Percentiles rank a stretch among this genome's conserved stretches.
Evolutionary conservation across 2,113 vertebrate genomes (phyloP).

Genomic region (Corythornis cristatus): DNA sequence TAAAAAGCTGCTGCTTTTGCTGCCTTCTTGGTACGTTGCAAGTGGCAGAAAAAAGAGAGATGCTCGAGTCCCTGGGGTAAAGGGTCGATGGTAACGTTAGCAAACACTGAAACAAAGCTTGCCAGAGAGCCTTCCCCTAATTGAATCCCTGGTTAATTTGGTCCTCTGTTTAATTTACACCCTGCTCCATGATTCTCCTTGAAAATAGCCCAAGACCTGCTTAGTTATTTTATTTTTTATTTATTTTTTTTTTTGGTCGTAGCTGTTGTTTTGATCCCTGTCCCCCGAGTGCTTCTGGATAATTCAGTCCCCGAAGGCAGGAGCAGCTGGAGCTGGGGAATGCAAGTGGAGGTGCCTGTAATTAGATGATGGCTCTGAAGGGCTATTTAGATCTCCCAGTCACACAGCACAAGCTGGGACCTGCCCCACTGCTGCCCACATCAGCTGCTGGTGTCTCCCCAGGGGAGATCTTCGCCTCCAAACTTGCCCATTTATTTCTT

Average conservation of each 20-base stretch:
- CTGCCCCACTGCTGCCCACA: rapidly evolving
- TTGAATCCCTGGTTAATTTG: constrained; percentile 68
- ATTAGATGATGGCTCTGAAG: neutral
- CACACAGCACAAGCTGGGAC: neutral
- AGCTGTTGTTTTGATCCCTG: neutral
- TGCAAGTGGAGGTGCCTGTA: neutral
- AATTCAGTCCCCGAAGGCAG: constrained; percentile 18
- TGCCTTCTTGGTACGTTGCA: neutral
- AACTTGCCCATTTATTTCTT: neutral
- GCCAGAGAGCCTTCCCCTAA: constrained; percentile 31
- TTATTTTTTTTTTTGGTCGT: neutral
- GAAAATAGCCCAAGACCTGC: constrained; percentile 15
- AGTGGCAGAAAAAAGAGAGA: neutral
- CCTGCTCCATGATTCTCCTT: neutral
- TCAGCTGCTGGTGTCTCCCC: neutral
- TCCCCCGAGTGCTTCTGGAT: neutral
- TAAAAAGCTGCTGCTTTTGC: constrained; percentile 18
- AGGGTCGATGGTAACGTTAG: neutral
- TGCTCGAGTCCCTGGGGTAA: neutral
- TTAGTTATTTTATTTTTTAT: neutral
- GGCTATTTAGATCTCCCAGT: constrained; percentile 37
- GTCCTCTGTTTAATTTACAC: neutral
- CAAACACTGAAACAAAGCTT: neutral
- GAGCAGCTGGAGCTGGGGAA: neutral
- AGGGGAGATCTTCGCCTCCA: rapidly evolving